Evolutionary conservation across 2,888 invertebrate species (phyloP), one percentile per base, ranked within the genome.

Genomic region (Leucophenga maculata): DNA sequence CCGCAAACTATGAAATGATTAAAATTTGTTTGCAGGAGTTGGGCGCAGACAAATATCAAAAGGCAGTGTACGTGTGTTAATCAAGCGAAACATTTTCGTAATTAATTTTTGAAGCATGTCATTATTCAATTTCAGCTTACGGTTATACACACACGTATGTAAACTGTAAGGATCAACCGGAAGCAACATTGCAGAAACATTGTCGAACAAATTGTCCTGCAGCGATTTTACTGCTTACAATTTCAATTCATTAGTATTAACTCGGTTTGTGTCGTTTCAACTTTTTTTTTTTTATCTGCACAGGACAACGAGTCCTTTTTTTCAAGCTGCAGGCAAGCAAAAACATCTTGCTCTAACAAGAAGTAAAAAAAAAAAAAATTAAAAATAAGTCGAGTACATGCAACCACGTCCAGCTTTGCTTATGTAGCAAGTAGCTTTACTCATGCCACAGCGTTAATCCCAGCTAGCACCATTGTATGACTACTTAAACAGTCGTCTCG

Each of bases 241-340:
- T 79, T 81, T 79, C 74, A 81, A 80, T 80, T 83, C 83, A 80
- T 81, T 80, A 83, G 83, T 79, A 80, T 80, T 76, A 72, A 73
- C 46, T 64, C 13, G 22, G 39, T 60, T 60, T 59, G 11, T 22
- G n/a, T n/a, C n/a, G n/a, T n/a, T n/a, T n/a, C n/a, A n/a, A 39
- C 32, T 14, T 9, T 46, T 39, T 32, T 39, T 9, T 13, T 55
- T 14, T 59, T 31, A 31, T 20, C 2, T 32, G 59, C 16, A n/a
- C 59, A 55, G 22, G n/a, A 59, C 59, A 59, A 59, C 18, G n/a
- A 18, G n/a, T 50, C 16, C 50, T 50, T n/a, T 50, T 50, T 64
- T 22, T 64, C 8, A 39, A 20, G 62, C 62, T 64, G 46, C 22
- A 64, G 62, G 62, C 62, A 48, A 39, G 18, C 3, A 54, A 54